A percentile compares a stretch with the other conserved stretches of the same genome.
phyloP scores from a whole-genome alignment of 2,113 vertebrate genomes.

The Malaclemys terrapin region DNA sequence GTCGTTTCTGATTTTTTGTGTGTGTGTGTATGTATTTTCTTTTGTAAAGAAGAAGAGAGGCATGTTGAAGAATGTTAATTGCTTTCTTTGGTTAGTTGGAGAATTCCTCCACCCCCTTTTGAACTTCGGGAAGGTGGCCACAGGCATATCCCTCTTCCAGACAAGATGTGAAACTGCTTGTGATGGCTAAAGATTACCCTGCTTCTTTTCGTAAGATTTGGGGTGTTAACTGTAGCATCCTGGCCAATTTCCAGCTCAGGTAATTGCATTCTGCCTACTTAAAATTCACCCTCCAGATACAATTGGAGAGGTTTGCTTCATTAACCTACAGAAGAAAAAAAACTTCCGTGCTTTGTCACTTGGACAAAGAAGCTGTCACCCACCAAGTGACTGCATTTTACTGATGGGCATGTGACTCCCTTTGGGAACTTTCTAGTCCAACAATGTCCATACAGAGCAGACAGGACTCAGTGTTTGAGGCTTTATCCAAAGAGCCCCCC shows the following conservation, averaged over 20 bases:
- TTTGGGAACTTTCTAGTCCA: not conserved
- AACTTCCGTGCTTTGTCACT: not conserved
- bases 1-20: not conserved
- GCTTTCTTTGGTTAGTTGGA: not conserved
- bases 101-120: not conserved
- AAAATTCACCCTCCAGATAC: accelerated
- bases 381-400: not conserved
- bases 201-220: not conserved
- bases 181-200: not conserved
- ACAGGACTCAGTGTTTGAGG: not conserved
- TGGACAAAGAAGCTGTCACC: not conserved
- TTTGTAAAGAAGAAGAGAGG: accelerated
- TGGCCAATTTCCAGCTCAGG: not conserved
- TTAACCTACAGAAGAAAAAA: not conserved
- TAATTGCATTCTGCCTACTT: not conserved
- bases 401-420: not conserved
- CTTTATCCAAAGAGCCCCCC: not conserved
- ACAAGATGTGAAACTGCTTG: not conserved
- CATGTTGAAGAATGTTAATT: not conserved
- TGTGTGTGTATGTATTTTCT: not conserved
- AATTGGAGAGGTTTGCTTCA: not conserved
- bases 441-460: not conserved
- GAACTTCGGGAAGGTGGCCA: not conserved
- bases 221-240: not conserved
- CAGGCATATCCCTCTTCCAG: not conserved